Evolutionary conservation across 2,113 vertebrate genomes (phyloP).

Genomic region (Prolemur simus): DNA sequence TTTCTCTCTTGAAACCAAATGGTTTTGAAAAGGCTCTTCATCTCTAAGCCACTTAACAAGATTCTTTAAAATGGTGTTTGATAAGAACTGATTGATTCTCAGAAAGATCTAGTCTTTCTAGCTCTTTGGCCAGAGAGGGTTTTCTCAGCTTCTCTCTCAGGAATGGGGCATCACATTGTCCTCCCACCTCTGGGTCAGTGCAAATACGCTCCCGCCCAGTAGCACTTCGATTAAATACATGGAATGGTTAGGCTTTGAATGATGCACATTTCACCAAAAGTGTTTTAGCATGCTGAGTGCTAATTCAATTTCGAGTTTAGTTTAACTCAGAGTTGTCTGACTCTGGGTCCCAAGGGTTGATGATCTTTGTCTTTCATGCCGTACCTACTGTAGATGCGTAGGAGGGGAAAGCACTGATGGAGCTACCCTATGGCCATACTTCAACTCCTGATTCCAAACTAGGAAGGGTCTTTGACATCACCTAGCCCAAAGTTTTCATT

Average conservation of each 20-base stretch:
- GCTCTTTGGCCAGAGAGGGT: not conserved
- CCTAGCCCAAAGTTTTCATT: not conserved
- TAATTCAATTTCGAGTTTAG: not conserved
- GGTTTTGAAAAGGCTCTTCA: not conserved
- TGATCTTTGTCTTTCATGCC: not conserved
- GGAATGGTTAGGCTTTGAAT: not conserved
- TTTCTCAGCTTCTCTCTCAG: not conserved
- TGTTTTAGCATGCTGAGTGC: not conserved
- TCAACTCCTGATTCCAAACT: not conserved
- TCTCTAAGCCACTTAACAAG: constrained; percentile 41
- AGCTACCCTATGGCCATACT: not conserved
- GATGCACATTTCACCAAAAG: not conserved
- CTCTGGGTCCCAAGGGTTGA: not conserved
- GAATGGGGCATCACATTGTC: not conserved
- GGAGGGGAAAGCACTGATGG: not conserved
- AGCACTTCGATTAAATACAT: not conserved
- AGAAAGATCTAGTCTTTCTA: not conserved
- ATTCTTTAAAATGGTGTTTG: constrained; percentile 45
- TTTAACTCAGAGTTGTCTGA: not conserved
- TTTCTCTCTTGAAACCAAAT: not conserved
- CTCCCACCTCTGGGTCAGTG: not conserved
- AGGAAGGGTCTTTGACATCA: not conserved
- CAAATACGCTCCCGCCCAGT: not conserved
- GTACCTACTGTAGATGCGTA: not conserved
- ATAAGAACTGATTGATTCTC: not conserved